A percentile compares a stretch with the other conserved stretches of the same genome.
Conservation (phyloP, 1,140 invertebrate species). For the Eriosoma lanigerum region DNA sequence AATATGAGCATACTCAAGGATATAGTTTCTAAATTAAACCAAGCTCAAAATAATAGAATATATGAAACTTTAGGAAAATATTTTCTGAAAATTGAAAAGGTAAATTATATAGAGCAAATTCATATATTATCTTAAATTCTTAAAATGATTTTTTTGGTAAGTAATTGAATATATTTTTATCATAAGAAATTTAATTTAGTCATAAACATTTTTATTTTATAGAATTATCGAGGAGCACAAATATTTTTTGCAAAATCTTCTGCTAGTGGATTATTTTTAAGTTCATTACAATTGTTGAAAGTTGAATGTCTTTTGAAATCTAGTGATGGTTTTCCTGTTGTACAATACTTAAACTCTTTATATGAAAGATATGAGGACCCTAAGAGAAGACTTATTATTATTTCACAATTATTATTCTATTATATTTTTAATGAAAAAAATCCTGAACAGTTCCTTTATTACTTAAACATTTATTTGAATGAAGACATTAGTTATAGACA, state of each 20-base stretch:
- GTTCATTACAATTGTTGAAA: constrained; percentile 9
- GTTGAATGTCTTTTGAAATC: neutral
- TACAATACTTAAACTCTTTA: constrained; percentile 1
- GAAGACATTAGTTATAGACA: neutral
- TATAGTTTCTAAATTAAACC: neutral
- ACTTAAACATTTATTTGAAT: neutral
- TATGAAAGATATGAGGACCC: neutral
- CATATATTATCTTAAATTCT: no score
- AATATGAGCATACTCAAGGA: neutral
- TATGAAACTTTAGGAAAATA: neutral
- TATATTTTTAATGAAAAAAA: constrained; percentile 4
- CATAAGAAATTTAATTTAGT: no score
- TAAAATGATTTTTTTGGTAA: no score
- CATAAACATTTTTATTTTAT: neutral
- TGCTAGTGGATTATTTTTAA: neutral
- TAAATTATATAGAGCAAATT: no score
- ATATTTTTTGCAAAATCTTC: neutral
- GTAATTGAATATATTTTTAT: neutral
- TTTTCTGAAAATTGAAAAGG: neutral
- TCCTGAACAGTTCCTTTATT: neutral
- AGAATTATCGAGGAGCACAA: neutral
- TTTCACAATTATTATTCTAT: constrained; percentile 30
- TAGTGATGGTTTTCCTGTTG: neutral
- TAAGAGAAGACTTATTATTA: constrained; percentile 26
- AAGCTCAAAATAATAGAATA: neutral